Percentiles rank a stretch among this genome's conserved stretches.
Evolutionary conservation across 2,888 invertebrate species (phyloP).

Genomic region (Octonoba sinensis): DNA sequence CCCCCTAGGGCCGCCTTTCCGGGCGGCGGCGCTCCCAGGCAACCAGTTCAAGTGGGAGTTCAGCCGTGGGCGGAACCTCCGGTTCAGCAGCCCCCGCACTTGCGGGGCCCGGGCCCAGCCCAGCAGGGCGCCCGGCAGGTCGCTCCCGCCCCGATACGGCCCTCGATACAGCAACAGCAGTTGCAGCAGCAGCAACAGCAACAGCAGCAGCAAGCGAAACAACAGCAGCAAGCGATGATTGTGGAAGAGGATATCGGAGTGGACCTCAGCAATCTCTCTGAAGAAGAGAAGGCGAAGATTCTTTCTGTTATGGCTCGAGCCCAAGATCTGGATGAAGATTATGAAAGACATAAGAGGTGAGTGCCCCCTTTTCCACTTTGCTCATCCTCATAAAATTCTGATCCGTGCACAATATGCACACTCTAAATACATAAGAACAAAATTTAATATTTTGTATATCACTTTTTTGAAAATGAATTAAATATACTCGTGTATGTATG

Average conservation of each 20-base stretch:
- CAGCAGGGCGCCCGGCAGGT: constrained; percentile 25
- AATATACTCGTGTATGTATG: too few relatives aligned
- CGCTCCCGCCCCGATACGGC: constrained; percentile 9
- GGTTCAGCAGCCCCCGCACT: constrained; percentile 37
- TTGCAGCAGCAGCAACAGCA: constrained; percentile 41
- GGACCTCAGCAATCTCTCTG: constrained; percentile 76
- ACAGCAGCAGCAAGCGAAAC: constrained; percentile 23
- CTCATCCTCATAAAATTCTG: too few relatives aligned
- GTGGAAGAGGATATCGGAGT: constrained; percentile 70
- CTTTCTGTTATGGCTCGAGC: constrained; percentile 77
- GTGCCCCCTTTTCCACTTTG: not conserved
- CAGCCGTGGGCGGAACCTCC: constrained; percentile 64
- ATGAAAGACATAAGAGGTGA: constrained; percentile 58
- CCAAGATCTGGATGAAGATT: constrained; percentile 72
- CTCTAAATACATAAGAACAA: too few relatives aligned
- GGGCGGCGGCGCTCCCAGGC: constrained; percentile 7
- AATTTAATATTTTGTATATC: too few relatives aligned
- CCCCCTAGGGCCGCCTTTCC: not conserved
- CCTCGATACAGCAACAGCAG: constrained; percentile 20
- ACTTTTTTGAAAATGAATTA: too few relatives aligned
- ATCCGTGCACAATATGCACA: too few relatives aligned
- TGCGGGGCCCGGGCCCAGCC: constrained; percentile 30
- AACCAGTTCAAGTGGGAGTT: constrained; percentile 53
- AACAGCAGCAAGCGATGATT: not conserved
- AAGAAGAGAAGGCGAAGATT: constrained; percentile 77